Evolutionary conservation across 2,113 vertebrate genomes (phyloP), one percentile per base, ranked within the genome.

Genomic region (Panthera leo): DNA sequence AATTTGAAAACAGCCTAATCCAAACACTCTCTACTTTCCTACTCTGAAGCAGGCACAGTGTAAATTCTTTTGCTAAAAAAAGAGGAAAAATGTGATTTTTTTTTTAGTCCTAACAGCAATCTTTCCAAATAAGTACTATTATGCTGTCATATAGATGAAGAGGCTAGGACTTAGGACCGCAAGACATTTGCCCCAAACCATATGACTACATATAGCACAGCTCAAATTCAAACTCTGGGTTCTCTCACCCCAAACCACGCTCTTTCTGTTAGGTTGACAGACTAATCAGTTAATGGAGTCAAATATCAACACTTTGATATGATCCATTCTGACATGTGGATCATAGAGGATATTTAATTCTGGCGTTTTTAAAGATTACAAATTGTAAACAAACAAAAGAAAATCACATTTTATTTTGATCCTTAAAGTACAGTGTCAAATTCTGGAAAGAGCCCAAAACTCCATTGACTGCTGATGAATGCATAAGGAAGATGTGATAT

Each of bases 291-390:
- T 34, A 13, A 18, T 31, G 39, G 9, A 71, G 8, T 61, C 29
- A 36, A 85, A 14, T 27, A 42, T 19, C 34, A 80, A 9, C 12
- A 29, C 25, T 7, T 89, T 12, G 7, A 5, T 21, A 5, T 73
- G 70, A 23, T 58, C 25, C 18, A 6, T 1, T 0, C 1, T 79
- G 23, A 51, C 4, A 4, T 21, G 5, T 34, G 11, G 18, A 23
- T 23, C 53, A 19, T 25, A 0, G 18, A 84, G 19, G 6, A 21
- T 29, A 68, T 80, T 58, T 12, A 27, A 82, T 68, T 36, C 3
- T 58, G 8, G 0, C 10, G 23, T 45, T 67, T 68, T 85, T 67
- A 61, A 63, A 53, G 4, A 61, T 36, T 53, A 67, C 85, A 83
- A 63, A 76, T 68, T 29, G 5, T 15, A 83, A 58, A 67, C 36